Conservation (phyloP, 2,888 invertebrate genomes). For the Agrotis clavis region DNA sequence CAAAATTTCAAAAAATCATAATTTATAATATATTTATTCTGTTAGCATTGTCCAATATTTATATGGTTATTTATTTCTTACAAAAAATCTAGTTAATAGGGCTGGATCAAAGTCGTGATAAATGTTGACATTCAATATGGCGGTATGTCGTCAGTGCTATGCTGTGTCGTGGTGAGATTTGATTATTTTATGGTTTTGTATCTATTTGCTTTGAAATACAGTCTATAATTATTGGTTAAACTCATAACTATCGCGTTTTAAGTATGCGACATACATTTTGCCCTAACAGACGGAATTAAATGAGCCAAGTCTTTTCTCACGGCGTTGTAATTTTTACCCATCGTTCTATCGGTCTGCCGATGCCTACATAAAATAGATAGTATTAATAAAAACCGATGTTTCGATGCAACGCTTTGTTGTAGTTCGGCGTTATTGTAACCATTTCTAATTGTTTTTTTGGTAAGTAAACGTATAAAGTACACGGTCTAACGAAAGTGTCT, state of each 20-base stretch:
- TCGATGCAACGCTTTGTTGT: constrained; percentile 74
- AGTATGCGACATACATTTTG: constrained; percentile 70
- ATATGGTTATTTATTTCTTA: constrained; percentile 64
- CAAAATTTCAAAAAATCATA: constrained; percentile 86
- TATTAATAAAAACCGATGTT: constrained; percentile 80
- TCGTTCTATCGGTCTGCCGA: constrained; percentile 81
- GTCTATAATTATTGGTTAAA: constrained; percentile 68
- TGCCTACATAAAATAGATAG: constrained; percentile 78
- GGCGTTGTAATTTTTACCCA: constrained; percentile 81
- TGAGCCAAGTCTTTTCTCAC: constrained; percentile 68
- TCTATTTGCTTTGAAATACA: constrained; percentile 75
- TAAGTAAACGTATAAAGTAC: constrained; percentile 47
- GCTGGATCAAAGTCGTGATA: constrained; percentile 84
- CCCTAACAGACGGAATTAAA: constrained; percentile 66
- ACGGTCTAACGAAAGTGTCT: constrained; percentile 75
- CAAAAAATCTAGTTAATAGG: constrained; percentile 75
- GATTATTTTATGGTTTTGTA: constrained; percentile 82
- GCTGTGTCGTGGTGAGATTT: constrained; percentile 98
- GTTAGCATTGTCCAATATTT: constrained; percentile 63
- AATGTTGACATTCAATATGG: constrained; percentile 97
- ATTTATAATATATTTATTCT: constrained; percentile 68
- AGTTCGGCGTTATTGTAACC: constrained; percentile 66
- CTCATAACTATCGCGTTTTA: constrained; percentile 66
- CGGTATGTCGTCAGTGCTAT: constrained; percentile 99
- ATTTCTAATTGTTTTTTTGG: constrained; percentile 58